Base-by-base conservation (phyloP, 2,888 invertebrate genomes). In the Lacanobia oleracea region DNA sequence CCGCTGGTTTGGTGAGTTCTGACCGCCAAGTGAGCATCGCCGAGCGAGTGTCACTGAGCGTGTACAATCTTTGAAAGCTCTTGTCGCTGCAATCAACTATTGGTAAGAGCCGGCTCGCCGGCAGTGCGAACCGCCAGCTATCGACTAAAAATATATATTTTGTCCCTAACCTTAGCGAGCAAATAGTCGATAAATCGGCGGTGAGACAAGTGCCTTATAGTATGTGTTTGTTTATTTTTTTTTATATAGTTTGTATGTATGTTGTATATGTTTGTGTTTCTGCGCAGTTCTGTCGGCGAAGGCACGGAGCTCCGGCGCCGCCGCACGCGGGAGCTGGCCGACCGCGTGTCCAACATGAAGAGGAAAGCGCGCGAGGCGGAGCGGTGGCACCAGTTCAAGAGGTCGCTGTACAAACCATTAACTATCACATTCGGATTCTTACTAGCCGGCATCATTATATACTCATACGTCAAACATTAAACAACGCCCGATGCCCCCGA, bases 321-420 rank as follows among this genome's bases (percentile, higher is more conserved):
- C 4, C 92, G 91, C 48, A 89, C 81, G 7, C 90, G 89, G 63
- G 93, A 91, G 65, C 86, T 95, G 14, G 87, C 92, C 4, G 93
- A 93, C 10, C 93, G 94, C 56, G 92, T 95, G 21, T 88, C 93
- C 6, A 83, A 82, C 79, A 98, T 98, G 96, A 97, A 97, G 93
- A 96, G 97, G 81, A 87, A 97, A 64, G 97, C 97, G 85, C 97
- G 97, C 90, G 96, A 97, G 86, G 96, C 97, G 70, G 97, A 98
- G 93, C 96, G 97, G 79, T 97, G 97, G 97, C 97, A 97, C 91
- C 95, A 96, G 83, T 93, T 97, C 96, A 97, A 97, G 97, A 97
- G 97, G 97, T 98, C 97, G 95, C 96, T 97, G 94, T 97, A 97
- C 95, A 97, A 97, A 96, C 97, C 97, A 90, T 96, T 97, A 93